Base-by-base conservation (phyloP, 92 coral and sea anemone species). In the Heliopora coerulea region DNA sequence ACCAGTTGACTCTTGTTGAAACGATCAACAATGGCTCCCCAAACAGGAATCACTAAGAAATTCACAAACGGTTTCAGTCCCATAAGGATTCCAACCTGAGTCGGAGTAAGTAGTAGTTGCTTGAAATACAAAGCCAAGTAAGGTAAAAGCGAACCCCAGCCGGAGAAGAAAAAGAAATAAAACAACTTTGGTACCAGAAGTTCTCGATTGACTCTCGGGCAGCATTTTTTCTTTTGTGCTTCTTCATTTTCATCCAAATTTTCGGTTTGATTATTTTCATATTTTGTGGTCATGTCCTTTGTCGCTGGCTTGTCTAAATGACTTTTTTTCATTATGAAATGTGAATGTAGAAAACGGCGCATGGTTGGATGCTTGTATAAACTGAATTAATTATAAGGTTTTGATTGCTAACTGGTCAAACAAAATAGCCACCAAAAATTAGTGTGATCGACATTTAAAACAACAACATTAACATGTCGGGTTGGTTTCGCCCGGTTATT, bases 1-100 rank as follows among this genome's bases (percentile, higher is more conserved):
- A 93, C 98, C 24, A 90, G 59, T 20, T 89, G 87, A 80, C 98
- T 93, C 84, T 93, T 93, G 82, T 93, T 96, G 54, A 96, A 93
- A 61, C 91, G 88, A 72, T 93, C 98, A 54, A 93, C 98, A 74
- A 93, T 93, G 56, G 98, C 98, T 40, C 98, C 98, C 98, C 98
- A 93, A 41, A 93, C 86, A 35, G 98, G 98, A 44, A 93, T 93
- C 19, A 93, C 98, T 31, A 93, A 89, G 74, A 93, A 93, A 76
- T 93, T 93, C 41, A 93, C 97, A 78, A 93, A 93, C 21, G 98
- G 98, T 57, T 93, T 93, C 1, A 93, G 80, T 35, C 98, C 98
- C 98, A 93, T 93, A 3, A 93, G 88, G 32, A 93, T 90, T 17
- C 98, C 98, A 23, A 93, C 98, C 81, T 93, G 96, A 31, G 96